phyloP scores from a whole-genome alignment of 1,140 invertebrate species.

The Octopus bimaculoides region DNA sequence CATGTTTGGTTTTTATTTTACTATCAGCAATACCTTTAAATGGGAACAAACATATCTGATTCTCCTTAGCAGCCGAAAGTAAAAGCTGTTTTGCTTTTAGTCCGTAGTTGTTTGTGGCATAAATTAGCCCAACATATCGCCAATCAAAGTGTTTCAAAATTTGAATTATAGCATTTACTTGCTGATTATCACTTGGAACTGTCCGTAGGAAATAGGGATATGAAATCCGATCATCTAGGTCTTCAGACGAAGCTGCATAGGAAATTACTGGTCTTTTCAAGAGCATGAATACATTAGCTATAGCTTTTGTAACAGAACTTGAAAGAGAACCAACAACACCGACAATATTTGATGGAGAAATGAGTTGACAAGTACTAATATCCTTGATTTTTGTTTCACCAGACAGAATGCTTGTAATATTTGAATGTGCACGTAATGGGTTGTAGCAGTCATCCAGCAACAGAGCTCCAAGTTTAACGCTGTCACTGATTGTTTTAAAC shows the following conservation, averaged over 20 bases:
- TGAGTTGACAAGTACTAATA: slow-evolving; percentile 3
- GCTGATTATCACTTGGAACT: slow-evolving; percentile 55
- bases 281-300: slow-evolving; percentile 32
- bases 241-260: slow-evolving; percentile 41
- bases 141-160: slow-evolving; percentile 61
- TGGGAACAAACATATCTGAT: slow-evolving; percentile 65
- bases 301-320: slow-evolving; percentile 39
- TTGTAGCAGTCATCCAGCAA: slow-evolving; percentile 50
- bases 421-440: slow-evolving; percentile 26
- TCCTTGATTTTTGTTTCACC: slow-evolving; percentile 11
- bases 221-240: slow-evolving; percentile 45
- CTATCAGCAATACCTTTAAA: slow-evolving; percentile 56
- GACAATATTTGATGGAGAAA: slow-evolving; percentile 33
- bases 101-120: slow-evolving; percentile 61
- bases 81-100: slow-evolving; percentile 40
- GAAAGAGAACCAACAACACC: slow-evolving; percentile 39
- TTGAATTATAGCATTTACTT: slow-evolving; percentile 71
- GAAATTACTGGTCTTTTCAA: slow-evolving; percentile 63
- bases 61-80: slow-evolving; percentile 27
- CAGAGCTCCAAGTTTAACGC: slow-evolving; percentile 41
- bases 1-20: slow-evolving; percentile 42
- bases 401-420: slow-evolving; percentile 36
- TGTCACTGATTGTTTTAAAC: slow-evolving; percentile 20
- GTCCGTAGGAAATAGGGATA: slow-evolving; percentile 50
- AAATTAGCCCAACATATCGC: slow-evolving; percentile 44